Conservation (phyloP, 2,113 vertebrate genomes). For the Parotia lawesii region DNA sequence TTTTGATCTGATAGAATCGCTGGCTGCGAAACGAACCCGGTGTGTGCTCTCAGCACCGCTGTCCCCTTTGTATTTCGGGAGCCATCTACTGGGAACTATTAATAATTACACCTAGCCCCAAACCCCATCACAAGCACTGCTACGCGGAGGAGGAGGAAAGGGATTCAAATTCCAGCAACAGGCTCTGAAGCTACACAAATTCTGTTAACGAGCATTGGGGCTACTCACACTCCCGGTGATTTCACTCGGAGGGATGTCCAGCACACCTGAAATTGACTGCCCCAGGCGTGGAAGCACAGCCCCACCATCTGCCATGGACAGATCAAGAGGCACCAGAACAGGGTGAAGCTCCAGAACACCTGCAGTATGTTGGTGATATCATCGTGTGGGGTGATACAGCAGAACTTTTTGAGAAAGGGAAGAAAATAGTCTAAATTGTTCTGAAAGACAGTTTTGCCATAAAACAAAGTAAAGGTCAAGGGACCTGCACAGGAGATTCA, state of each 20-base stretch:
- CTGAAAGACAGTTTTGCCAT: not conserved
- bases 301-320: not conserved
- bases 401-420: not conserved
- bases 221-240: not conserved
- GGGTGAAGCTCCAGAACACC: not conserved
- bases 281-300: not conserved
- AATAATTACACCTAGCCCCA: not conserved
- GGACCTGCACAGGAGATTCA: not conserved
- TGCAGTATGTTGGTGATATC: not conserved
- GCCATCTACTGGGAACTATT: not conserved
- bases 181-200: not conserved
- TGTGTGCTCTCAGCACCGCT: not conserved
- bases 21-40: rapidly evolving
- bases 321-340: not conserved
- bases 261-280: not conserved
- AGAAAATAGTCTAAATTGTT: not conserved
- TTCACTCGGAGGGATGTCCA: not conserved
- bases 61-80: not conserved
- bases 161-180: not conserved
- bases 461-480: not conserved
- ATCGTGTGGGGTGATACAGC: rapidly evolving
- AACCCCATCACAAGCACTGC: not conserved
- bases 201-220: not conserved
- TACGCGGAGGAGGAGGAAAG: not conserved
- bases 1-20: not conserved